A percentile compares a stretch with the other conserved stretches of the same genome.
phyloP scores from a whole-genome alignment of 2,113 vertebrate species.

The Microcebus griseorufus region DNA sequence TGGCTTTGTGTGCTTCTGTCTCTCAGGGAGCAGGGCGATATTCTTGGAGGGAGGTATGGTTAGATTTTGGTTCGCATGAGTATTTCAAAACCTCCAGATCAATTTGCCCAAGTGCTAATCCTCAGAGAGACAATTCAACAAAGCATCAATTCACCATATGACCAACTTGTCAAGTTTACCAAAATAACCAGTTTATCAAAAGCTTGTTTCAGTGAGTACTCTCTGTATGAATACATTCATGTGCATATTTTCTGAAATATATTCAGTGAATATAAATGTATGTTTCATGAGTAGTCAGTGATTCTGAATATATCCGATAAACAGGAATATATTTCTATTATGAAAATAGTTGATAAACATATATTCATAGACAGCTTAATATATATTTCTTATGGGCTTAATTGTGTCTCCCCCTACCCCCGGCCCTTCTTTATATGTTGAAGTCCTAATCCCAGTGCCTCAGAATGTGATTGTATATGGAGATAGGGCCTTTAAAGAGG shows the following conservation, averaged over 20 bases:
- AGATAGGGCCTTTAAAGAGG: neutral
- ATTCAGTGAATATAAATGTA: neutral
- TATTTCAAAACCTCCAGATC: neutral
- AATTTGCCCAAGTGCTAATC: neutral
- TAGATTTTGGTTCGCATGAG: neutral
- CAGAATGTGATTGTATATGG: neutral
- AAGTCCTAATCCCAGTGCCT: neutral
- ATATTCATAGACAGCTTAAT: neutral
- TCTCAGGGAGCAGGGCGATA: neutral
- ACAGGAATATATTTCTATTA: neutral
- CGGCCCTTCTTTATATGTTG: neutral
- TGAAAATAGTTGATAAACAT: neutral
- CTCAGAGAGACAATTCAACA: neutral
- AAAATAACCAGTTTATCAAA: slow-evolving; percentile 32
- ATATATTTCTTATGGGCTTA: neutral
- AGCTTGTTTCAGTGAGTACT: slow-evolving; percentile 17
- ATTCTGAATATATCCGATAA: slow-evolving; percentile 18
- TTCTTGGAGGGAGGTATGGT: neutral
- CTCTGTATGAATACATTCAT: neutral
- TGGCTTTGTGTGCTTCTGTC: neutral
- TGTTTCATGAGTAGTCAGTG: neutral
- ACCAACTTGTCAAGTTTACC: slow-evolving; percentile 9
- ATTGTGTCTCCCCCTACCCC: too few relatives aligned
- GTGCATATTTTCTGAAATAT: slow-evolving; percentile 21
- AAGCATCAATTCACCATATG: neutral